Conservation (phyloP, 2,888 invertebrate genomes). For the Stegophylla sp. region DNA sequence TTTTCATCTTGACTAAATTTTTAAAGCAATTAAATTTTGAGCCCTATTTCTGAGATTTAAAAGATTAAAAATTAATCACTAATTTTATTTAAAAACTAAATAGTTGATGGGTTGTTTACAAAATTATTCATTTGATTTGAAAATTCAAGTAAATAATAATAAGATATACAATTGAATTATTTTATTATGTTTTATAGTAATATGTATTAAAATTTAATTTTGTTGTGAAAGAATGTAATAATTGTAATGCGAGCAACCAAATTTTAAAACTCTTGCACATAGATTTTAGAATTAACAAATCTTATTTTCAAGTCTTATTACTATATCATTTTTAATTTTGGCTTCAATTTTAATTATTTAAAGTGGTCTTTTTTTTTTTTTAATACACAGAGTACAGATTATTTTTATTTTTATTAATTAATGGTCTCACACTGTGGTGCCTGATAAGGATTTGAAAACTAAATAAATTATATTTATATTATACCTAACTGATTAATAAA, state of each 20-base stretch:
- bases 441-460: conserved; percentile 27
- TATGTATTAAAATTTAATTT: not conserved
- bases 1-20: no score
- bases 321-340: conserved; percentile 18
- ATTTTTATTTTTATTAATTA: conserved; percentile 21
- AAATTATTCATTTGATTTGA: no score
- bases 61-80: no score
- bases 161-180: not conserved
- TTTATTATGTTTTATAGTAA: not conserved
- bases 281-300: conserved; percentile 31
- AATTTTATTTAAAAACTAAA: no score
- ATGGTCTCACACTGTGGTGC: conserved; percentile 40
- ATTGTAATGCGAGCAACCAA: no score
- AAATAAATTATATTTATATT: not conserved
- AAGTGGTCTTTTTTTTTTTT: conserved; percentile 32
- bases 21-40: no score
- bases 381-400: not conserved
- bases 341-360: conserved; percentile 46
- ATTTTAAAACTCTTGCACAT: not conserved
- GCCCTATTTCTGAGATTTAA: no score
- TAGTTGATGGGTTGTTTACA: no score
- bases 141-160: no score
- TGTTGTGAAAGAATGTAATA: not conserved
- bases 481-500: no score
- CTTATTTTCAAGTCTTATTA: conserved; percentile 13